Evolutionary conservation across 2,888 invertebrate species (phyloP).

Genomic region (Metacarcinus magister): DNA sequence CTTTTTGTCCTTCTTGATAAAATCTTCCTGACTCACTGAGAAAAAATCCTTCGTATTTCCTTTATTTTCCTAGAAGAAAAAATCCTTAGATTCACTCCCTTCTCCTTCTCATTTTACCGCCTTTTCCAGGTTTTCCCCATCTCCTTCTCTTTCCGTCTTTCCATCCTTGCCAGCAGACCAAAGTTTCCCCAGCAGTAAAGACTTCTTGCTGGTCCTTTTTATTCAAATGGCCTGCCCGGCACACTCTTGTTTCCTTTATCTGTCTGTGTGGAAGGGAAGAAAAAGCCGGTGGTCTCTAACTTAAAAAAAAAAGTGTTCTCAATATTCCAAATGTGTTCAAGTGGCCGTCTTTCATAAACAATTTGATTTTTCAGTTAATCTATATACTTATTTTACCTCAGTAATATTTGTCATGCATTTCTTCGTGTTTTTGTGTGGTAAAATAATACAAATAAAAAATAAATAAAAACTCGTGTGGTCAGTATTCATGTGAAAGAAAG

Average conservation of each 20-base stretch:
- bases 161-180: not conserved
- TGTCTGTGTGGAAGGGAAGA: not conserved
- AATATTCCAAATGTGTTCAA: too few species aligned
- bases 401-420: too few species aligned
- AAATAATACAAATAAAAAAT: too few species aligned
- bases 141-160: not conserved
- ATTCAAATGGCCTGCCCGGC: not conserved
- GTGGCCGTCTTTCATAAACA: too few species aligned
- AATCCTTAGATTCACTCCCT: not conserved
- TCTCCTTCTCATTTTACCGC: not conserved
- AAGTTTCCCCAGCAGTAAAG: constrained; percentile 10
- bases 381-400: too few species aligned
- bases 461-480: too few species aligned
- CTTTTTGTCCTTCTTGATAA: not conserved
- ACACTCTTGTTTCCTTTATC: constrained; percentile 10
- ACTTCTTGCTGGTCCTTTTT: not conserved
- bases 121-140: too few species aligned
- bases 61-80: not conserved
- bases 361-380: too few species aligned
- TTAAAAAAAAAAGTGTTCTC: too few species aligned
- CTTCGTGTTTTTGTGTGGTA: too few species aligned
- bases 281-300: not conserved
- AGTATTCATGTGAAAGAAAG: not conserved
- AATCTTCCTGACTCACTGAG: not conserved
- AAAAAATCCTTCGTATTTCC: not conserved